Evolutionary conservation across 2,888 invertebrate species (phyloP), one percentile per base, ranked within the genome.

Genomic region (Trachelus iudaicus): DNA sequence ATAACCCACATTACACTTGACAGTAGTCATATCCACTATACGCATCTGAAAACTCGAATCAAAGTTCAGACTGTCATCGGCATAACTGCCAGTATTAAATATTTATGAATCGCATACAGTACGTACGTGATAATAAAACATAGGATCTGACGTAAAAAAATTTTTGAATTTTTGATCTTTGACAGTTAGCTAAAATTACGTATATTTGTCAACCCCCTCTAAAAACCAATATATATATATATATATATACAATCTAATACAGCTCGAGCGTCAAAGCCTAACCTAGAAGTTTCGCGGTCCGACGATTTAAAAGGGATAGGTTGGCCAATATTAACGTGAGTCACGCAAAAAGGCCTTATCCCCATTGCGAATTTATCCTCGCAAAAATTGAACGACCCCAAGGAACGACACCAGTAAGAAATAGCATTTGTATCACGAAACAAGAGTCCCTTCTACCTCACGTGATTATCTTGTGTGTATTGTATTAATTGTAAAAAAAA

Each of bases 31-130:
- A 56, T 2, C 9, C 9, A 56, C 56, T 23, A 56, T 9, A 56
- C 23, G 23, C 0, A 0, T 56, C 0, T 23, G 0, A 23, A 23
- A 23, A 23, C 23, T 56, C 2, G 1, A 23, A 56, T 56, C 9
- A 2, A 9, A 56, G 9, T 56, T 56, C 56, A 23, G 23, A 23
- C 23, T 9, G 23, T 23, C 2, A 23, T 56, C 23, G 23, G 9
- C 9, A 9, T 9, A 6, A 23, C 56, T 9, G 9, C 23, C 1
- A 15, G 4, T 3, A 15, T 23, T 56, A 56, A 9, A 6, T 23
- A 23, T 23, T 23, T 56, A 23, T 23, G 2, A 9, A 56, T 23
- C 9, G 9, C 23, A 56, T 56, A 56, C 1, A 56, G 23, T 23
- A 9, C 56, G 9, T 23, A 9, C 15, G 23, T 56, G 23, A 23